Percentiles rank a stretch among this genome's conserved stretches.
Evolutionary conservation across 1,140 invertebrate genomes (phyloP).

Genomic region (Atta cephalotes): DNA sequence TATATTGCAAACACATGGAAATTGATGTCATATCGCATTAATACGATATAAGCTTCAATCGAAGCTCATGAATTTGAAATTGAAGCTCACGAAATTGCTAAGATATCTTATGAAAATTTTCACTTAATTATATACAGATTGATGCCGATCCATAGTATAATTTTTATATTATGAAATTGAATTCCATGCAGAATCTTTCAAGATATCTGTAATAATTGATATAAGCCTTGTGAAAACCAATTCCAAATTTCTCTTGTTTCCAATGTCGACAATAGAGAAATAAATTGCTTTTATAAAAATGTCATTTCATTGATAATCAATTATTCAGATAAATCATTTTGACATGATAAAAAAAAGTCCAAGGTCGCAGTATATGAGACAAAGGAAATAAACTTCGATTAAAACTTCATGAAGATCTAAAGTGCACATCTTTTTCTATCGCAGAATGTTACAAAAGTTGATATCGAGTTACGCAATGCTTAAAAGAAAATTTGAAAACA

Average conservation of each 20-base stretch:
- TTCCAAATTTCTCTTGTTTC: neutral
- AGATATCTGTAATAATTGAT: conserved; percentile 9
- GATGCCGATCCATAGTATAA: too few relatives aligned
- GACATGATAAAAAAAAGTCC: neutral
- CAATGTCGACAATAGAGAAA: neutral
- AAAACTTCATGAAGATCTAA: neutral
- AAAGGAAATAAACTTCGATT: neutral
- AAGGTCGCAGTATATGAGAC: neutral
- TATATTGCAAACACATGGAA: neutral
- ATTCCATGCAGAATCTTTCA: neutral
- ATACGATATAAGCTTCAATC: neutral
- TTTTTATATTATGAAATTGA: neutral
- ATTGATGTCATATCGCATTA: neutral
- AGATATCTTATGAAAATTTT: neutral
- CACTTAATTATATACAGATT: neutral
- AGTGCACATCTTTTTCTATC: neutral
- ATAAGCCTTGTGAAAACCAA: neutral
- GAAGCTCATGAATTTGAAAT: neutral
- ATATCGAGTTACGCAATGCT: neutral
- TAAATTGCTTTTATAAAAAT: neutral
- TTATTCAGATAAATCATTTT: conserved; percentile 4
- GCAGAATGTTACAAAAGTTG: neutral
- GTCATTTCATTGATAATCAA: conserved; percentile 11
- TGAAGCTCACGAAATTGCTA: conserved; percentile 9
- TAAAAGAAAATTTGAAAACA: neutral